Percentiles rank a stretch among this genome's conserved stretches.
These are phyloP conservation scores for Drosophila paramelanica DNA, from an alignment of 2,888 invertebrate species.

Conservation along the genomic window DNA sequence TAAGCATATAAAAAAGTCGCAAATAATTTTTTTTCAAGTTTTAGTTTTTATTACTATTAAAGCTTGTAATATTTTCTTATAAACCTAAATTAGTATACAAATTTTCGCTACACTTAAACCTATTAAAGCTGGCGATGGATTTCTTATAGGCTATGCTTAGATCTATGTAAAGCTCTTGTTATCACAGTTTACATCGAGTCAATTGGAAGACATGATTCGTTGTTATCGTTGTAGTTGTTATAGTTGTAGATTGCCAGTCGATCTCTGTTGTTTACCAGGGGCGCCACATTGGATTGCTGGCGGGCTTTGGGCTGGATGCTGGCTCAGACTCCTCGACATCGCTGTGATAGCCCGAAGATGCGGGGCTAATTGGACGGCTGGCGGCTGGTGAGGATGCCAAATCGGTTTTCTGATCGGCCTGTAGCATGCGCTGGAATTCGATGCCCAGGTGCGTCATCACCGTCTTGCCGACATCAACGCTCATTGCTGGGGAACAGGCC, in stretches of 20 bases:
- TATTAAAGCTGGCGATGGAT: conserved; percentile 48
- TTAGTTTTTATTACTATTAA: conserved; percentile 59
- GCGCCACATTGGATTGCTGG: conserved; percentile 66
- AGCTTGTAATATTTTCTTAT: conserved; percentile 43
- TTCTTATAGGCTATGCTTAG: conserved; percentile 31
- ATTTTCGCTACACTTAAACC: conserved; percentile 18
- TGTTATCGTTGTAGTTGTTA: conserved; percentile 40
- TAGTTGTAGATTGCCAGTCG: conserved; percentile 6
- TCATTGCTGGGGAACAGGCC: conserved; percentile 93
- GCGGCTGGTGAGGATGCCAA: conserved; percentile 40
- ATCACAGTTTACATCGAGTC: conserved; percentile 61
- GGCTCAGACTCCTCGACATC: conserved; percentile 70
- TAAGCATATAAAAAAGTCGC: background rate
- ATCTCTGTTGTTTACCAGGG: conserved; percentile 64
- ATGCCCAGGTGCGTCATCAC: conserved; percentile 95
- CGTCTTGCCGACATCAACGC: conserved; percentile 93
- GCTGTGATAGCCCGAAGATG: conserved; percentile 84
- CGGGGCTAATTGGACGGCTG: conserved; percentile 78
- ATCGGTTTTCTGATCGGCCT: conserved; percentile 55
- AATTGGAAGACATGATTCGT: conserved; percentile 67
- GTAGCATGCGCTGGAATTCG: conserved; percentile 87
- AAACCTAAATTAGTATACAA: conserved; percentile 32
- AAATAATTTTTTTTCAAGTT: conserved; percentile 22
- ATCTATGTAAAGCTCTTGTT: conserved; percentile 61
- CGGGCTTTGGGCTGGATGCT: conserved; percentile 43